Percentiles rank a stretch among this genome's conserved stretches.
These are phyloP conservation scores for Macaca fascicularis DNA, from an alignment of 2,113 vertebrate genomes.

Conservation along the genomic window DNA sequence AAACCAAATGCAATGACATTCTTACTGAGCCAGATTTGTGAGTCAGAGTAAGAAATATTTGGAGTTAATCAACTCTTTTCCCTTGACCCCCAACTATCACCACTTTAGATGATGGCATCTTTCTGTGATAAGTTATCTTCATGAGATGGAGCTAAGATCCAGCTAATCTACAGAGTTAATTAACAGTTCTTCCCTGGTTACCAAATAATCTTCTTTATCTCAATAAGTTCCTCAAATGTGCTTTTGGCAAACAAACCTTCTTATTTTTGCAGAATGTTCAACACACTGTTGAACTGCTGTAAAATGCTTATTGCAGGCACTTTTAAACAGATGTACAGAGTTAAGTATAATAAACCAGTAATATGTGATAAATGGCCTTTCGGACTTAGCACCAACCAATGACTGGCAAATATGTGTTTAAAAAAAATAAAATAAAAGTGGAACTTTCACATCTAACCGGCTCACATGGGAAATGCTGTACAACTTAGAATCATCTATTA, in stretches of 20 bases:
- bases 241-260: neutral
- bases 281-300: neutral
- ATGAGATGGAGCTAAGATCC: neutral
- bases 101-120: neutral
- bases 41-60: neutral
- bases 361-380: neutral
- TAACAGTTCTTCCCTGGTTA: neutral
- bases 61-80: neutral
- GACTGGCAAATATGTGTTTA: neutral
- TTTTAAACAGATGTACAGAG: neutral
- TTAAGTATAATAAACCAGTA: neutral
- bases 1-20: neutral
- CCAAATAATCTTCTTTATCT: neutral
- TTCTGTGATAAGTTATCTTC: neutral
- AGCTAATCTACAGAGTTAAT: neutral
- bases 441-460: neutral
- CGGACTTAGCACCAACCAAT: neutral
- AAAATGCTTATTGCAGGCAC: neutral
- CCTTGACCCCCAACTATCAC: rapidly evolving
- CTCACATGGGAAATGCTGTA: neutral
- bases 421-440: neutral
- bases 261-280: neutral
- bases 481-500: neutral
- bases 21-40: neutral
- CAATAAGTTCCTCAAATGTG: neutral